Evolutionary conservation across 2,113 vertebrate species (phyloP), one percentile per base, ranked within the genome.

Genomic region (Heliornis fulica): DNA sequence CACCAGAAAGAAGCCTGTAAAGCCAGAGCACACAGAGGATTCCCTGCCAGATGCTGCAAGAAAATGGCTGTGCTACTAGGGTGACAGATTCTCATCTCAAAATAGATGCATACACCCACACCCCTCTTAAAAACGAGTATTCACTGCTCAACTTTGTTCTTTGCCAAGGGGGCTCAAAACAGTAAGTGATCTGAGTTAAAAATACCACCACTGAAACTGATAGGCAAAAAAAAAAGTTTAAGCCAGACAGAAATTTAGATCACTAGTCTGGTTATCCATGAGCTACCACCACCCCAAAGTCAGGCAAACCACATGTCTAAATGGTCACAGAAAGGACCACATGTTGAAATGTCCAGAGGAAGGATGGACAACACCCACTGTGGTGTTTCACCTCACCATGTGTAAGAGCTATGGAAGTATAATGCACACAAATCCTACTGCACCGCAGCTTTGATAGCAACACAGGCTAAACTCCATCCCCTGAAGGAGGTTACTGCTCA

Each of bases 61-160:
- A 83, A 95, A 92, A 95, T 68, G 83, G 91, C 56, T 92, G 80
- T 90, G 86, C 96, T 94, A 75, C 95, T 78, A 89, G 68, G 80
- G 68, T 93, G 83, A 89, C 95, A 95, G 86, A 93, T 89, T 94
- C 86, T 70, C 56, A 78, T 90, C 96, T 93, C 91, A 91, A 92
- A 97, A 97, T 97, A 96, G 96, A 93, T 28, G 40, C 72, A 87
- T 16, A 81, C 91, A 78, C 94, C 91, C 94, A 94, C 88, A 63
- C 19, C 38, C 41, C 63, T 66, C 91, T 83, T 70, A 63, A 83
- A n/a, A 90, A 90, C 34, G 75, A 95, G 75, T 80, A 91, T 36
- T 96, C 78, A 76, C 82, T 46, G 76, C 92, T 93, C 83, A 70
- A 70, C 76, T 93, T 51, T 83, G 41, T 43, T 81, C 64, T 66